Base-by-base conservation (phyloP, 2,797 vertebrate species). In the Alosa sapidissima region DNA sequence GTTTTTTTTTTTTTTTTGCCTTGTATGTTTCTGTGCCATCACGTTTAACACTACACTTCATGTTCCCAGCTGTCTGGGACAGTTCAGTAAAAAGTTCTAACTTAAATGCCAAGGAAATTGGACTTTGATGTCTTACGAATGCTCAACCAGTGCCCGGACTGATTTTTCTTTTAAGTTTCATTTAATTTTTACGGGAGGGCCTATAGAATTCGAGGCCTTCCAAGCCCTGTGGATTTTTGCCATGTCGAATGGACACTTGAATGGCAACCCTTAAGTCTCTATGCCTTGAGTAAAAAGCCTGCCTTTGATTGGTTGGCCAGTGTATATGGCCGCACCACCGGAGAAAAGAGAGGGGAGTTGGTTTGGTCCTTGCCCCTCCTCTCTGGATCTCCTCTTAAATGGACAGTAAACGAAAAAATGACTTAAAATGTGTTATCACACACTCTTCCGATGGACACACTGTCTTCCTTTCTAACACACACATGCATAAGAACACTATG, bases 71-170 rank as follows among this genome's bases (percentile, higher is more conserved):
- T 78, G 72, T 8, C 72, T 78, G 72, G 72, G 33, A 72, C 3
- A 6, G 72, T 47, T 78, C 19, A 21, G 16, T 47, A 7, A 7
- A 72, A 5, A 72, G 82, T 68, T 65, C 48, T 47, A 33, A 36
- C 58, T 58, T 78, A 47, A 51, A 81, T 47, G 48, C 75, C 54
- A 83, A 84, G 83, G 28, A n/a, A 65, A 84, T 62, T 75, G 72
- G 82, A 88, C 83, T 83, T 51, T 52, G 41, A 78, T 21, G 41
- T 45, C 47, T 33, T 36, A 81, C 72, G 36, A 78, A 36, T 45
- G 72, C 78, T 81, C 54, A 45, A 72, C 49, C 52, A 47, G 72
- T 87, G 82, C 65, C 60, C 82, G 84, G 86, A 88, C 87, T 86
- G 84, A 55, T 83, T 16, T 78, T 78, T 36, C 72, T 78, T 28